Conservation (phyloP, 2,113 vertebrate genomes). For the Struthio camelus region DNA sequence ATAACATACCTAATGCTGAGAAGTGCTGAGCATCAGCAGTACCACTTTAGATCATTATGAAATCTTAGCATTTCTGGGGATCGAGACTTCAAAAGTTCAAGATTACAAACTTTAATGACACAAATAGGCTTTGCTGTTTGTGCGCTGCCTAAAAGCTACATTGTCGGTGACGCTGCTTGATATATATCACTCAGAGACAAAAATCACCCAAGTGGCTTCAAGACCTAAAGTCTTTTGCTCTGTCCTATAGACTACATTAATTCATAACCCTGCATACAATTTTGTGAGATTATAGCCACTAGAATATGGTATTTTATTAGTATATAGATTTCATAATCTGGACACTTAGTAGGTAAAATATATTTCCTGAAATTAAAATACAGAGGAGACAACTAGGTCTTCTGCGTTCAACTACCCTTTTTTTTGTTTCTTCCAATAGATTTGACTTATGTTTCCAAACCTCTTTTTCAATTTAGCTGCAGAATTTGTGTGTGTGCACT, state of each 20-base stretch:
- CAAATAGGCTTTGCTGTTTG: not conserved
- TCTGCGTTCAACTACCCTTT: not conserved
- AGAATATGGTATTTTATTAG: not conserved
- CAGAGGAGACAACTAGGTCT: not conserved
- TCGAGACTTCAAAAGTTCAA: constrained; percentile 9
- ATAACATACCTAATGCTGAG: constrained; percentile 40
- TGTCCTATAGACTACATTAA: not conserved
- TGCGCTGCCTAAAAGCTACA: not conserved
- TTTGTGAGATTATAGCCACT: not conserved
- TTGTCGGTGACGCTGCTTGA: accelerated
- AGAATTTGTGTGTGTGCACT: not conserved
- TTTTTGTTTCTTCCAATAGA: not conserved
- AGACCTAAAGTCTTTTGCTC: not conserved
- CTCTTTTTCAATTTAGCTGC: not conserved
- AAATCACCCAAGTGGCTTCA: not conserved
- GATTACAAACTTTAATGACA: constrained; percentile 3
- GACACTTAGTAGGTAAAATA: not conserved
- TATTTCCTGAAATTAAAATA: not conserved
- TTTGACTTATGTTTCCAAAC: not conserved
- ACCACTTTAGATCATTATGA: constrained; percentile 27
- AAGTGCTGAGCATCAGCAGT: constrained; percentile 52
- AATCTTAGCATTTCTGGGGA: constrained; percentile 18
- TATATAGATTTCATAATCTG: not conserved
- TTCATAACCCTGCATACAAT: not conserved
- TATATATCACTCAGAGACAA: not conserved